Evolutionary conservation across 2,888 invertebrate species (phyloP).

Genomic region (Rutpela maculata): DNA sequence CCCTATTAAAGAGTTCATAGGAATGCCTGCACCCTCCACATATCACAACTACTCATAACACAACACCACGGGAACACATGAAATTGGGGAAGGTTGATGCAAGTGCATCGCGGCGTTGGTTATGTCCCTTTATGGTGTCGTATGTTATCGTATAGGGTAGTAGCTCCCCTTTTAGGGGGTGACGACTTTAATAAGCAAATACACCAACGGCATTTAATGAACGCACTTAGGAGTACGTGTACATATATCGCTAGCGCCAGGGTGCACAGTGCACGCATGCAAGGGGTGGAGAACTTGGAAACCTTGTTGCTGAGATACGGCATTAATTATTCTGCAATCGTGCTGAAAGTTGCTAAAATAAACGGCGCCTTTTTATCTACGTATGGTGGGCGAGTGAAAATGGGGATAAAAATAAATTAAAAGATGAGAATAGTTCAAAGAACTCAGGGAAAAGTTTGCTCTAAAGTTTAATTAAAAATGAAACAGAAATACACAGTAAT

Average conservation of each 20-base stretch:
- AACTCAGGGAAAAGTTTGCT: not conserved
- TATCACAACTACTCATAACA: constrained; percentile 23
- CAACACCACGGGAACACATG: constrained; percentile 28
- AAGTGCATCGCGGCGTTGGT: constrained; percentile 32
- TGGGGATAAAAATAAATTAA: not conserved
- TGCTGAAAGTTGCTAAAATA: constrained; percentile 24
- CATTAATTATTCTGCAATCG: constrained; percentile 34
- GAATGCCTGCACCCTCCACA: constrained; percentile 14
- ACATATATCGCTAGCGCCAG: constrained; percentile 58
- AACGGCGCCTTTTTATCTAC: constrained; percentile 10
- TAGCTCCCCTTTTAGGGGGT: constrained; percentile 67
- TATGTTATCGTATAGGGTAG: constrained; percentile 67
- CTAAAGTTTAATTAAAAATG: not conserved
- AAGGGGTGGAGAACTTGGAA: constrained; percentile 11
- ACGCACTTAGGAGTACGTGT: constrained; percentile 68
- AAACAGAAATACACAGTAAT: not conserved
- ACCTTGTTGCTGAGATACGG: constrained; percentile 32
- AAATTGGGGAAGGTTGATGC: constrained; percentile 37
- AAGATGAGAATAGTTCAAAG: not conserved
- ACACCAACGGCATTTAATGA: constrained; percentile 72
- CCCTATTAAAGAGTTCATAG: constrained; percentile 5
- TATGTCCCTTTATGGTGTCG: constrained; percentile 30
- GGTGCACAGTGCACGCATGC: constrained; percentile 48
- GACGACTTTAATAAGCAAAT: constrained; percentile 71
- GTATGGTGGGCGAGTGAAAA: not conserved